A percentile compares a stretch with the other conserved stretches of the same genome.
Evolutionary conservation across 2,113 vertebrate species (phyloP).

Genomic region (Smithornis capensis): DNA sequence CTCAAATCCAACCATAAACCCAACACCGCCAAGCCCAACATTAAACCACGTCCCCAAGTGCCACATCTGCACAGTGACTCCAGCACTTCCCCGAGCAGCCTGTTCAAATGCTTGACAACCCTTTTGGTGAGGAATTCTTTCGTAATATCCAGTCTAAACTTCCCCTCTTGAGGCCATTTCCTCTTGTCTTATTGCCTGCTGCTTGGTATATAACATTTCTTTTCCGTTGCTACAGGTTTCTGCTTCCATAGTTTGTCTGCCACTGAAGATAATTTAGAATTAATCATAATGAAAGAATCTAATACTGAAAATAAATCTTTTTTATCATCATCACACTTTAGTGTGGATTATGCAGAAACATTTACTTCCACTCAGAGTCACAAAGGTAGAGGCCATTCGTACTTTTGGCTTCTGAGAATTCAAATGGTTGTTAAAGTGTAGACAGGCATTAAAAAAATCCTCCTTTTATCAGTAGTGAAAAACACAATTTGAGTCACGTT

Average conservation of each 20-base stretch:
- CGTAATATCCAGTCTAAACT: not conserved
- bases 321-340: not conserved
- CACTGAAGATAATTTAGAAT: not conserved
- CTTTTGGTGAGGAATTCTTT: not conserved
- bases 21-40: not conserved
- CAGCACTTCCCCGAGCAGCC: not conserved
- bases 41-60: not conserved
- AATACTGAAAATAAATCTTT: not conserved
- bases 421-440: not conserved
- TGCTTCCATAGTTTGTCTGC: not conserved
- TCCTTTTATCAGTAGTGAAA: not conserved
- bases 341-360: not conserved
- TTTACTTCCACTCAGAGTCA: not conserved
- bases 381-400: not conserved
- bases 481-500: not conserved
- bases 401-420: not conserved
- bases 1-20: accelerated
- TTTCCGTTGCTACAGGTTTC: not conserved
- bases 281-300: not conserved
- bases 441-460: not conserved
- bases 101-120: not conserved
- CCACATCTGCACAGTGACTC: not conserved
- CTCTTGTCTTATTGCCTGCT: not conserved
- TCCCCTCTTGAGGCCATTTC: not conserved
- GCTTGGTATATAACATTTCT: not conserved